Conservation (phyloP, 2,888 invertebrate genomes). For the Cheilosia vulpina region DNA sequence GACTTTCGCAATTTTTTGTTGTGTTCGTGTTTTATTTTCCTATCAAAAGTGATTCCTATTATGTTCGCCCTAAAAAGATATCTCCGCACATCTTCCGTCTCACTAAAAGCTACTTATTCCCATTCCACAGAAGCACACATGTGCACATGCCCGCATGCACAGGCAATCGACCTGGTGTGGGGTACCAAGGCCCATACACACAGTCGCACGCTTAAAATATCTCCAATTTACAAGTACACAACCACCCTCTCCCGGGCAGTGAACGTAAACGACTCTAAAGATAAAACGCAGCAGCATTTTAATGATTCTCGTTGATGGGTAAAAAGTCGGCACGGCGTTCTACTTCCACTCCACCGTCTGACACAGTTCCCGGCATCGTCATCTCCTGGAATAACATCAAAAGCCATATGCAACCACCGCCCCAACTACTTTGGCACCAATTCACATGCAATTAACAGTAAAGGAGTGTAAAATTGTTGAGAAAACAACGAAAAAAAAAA, state of each 20-base stretch:
- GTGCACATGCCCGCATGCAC: conserved; percentile 22
- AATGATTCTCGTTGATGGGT: conserved; percentile 50
- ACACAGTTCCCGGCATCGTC: conserved; percentile 14
- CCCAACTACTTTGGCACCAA: conserved; percentile 45
- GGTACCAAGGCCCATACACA: background rate
- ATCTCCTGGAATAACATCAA: conserved; percentile 32
- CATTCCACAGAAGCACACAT: conserved; percentile 4
- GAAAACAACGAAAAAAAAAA: conserved; percentile 4
- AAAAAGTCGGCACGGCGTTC: background rate
- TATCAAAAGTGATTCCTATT: too few species aligned
- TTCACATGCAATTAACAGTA: conserved; percentile 63
- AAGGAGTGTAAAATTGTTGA: conserved; percentile 44
- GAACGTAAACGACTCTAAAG: conserved; percentile 3
- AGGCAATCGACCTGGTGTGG: conserved; percentile 24
- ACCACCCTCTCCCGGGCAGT: background rate
- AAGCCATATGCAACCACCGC: conserved; percentile 41
- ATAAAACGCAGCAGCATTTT: conserved; percentile 49
- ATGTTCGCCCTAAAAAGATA: conserved; percentile 12
- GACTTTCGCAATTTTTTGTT: too few species aligned
- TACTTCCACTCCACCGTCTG: conserved; percentile 20
- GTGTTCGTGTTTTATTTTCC: too few species aligned
- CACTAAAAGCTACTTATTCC: background rate
- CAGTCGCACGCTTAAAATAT: too few species aligned
- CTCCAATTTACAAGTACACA: background rate
- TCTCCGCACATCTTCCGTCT: background rate